Evolutionary conservation across 1,140 invertebrate genomes (phyloP).

Genomic region (Penaeus japonicus): DNA sequence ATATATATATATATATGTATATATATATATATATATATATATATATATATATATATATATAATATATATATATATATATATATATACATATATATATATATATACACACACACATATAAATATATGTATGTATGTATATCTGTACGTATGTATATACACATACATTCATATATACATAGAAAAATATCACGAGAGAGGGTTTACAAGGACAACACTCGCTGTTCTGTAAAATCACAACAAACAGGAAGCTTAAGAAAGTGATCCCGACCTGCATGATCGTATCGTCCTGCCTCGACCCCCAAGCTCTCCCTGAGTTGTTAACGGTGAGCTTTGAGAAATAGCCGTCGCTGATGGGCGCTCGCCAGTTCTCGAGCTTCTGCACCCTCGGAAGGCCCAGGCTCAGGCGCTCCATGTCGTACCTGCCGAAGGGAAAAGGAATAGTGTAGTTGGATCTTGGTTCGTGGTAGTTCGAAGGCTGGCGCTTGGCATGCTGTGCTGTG

Average conservation of each 20-base stretch:
- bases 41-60: too few relatives aligned
- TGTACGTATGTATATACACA: neutral
- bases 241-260: neutral
- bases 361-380: conserved; percentile 21
- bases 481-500: too few relatives aligned
- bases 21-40: too few relatives aligned
- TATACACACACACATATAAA: neutral
- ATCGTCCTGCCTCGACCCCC: conserved; percentile 34
- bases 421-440: neutral
- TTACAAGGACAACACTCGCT: too few relatives aligned
- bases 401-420: conserved; percentile 59
- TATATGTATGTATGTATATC: neutral
- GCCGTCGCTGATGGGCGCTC: conserved; percentile 10
- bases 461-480: too few relatives aligned
- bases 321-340: conserved; percentile 47
- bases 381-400: conserved; percentile 53
- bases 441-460: neutral
- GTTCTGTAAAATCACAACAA: too few relatives aligned
- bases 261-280: conserved; percentile 2
- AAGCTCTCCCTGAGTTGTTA: conserved; percentile 30
- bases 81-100: neutral
- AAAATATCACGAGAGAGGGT: neutral
- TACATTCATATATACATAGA: neutral
- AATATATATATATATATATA: too few relatives aligned
- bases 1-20: too few relatives aligned